Conservation (phyloP, 2,113 vertebrate species). For the Tinamus guttatus region DNA sequence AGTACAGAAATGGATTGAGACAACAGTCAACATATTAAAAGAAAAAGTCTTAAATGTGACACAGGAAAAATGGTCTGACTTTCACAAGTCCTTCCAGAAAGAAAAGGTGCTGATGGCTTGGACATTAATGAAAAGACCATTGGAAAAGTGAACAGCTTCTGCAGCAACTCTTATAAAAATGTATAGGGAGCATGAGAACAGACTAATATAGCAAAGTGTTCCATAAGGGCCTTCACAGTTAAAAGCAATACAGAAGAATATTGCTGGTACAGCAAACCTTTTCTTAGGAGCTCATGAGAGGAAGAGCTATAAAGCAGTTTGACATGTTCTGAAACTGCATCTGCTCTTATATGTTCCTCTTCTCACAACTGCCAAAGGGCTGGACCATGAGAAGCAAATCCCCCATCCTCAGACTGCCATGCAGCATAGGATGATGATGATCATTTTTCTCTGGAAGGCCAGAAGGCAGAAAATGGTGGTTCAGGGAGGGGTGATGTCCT, state of each 20-base stretch:
- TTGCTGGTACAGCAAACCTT: constrained; percentile 15
- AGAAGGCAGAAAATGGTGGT: background rate
- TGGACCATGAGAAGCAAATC: background rate
- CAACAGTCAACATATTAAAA: background rate
- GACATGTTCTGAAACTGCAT: constrained; percentile 17
- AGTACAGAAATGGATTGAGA: background rate
- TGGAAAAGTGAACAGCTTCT: background rate
- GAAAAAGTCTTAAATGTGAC: background rate
- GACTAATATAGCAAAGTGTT: background rate
- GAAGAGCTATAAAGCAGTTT: constrained; percentile 20
- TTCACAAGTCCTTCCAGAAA: background rate
- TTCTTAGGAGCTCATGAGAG: constrained; percentile 35
- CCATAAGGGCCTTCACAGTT: background rate
- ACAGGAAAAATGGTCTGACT: background rate
- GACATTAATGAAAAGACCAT: fast-evolving
- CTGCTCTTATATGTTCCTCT: background rate
- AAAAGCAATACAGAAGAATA: background rate
- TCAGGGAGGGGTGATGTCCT: background rate
- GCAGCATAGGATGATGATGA: background rate
- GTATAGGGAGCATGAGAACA: background rate
- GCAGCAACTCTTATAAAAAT: background rate
- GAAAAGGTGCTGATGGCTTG: background rate
- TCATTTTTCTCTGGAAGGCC: background rate
- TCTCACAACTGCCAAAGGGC: background rate
- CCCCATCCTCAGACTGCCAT: background rate